A percentile compares a stretch with the other conserved stretches of the same genome.
phyloP scores from a whole-genome alignment of 2,113 vertebrate species.

The Chunga burmeisteri region DNA sequence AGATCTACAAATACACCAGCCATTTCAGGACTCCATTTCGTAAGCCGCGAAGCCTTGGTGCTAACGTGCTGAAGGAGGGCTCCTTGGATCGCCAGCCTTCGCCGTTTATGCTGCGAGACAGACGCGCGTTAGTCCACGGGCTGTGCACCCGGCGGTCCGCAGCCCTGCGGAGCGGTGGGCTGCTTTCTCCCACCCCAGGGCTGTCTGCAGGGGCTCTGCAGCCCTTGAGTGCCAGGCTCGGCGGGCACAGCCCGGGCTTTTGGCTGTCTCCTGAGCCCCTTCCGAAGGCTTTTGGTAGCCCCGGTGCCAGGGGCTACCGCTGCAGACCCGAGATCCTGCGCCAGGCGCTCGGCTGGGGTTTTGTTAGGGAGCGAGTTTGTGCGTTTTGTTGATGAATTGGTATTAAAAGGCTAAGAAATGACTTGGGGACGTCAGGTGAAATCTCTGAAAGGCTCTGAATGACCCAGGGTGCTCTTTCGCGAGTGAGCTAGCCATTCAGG shows the following conservation, averaged over 20 bases:
- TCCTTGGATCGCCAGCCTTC: accelerated
- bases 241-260: neutral
- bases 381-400: neutral
- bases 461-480: neutral
- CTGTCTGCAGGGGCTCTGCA: neutral
- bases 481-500: neutral
- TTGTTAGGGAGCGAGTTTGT: accelerated
- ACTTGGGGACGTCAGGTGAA: neutral
- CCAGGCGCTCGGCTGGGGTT: neutral
- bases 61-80: neutral
- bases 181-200: neutral
- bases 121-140: accelerated
- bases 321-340: accelerated
- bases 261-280: neutral
- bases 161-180: accelerated
- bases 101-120: accelerated
- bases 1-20: slow-evolving; percentile 17
- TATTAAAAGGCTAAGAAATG: neutral
- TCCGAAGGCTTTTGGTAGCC: neutral
- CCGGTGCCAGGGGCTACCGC: neutral
- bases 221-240: neutral
- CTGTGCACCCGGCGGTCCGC: accelerated
- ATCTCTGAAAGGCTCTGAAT: neutral
- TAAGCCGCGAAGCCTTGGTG: neutral
- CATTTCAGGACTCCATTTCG: neutral